Base-by-base conservation (phyloP, 2,797 vertebrate species). In the Channa striata region DNA sequence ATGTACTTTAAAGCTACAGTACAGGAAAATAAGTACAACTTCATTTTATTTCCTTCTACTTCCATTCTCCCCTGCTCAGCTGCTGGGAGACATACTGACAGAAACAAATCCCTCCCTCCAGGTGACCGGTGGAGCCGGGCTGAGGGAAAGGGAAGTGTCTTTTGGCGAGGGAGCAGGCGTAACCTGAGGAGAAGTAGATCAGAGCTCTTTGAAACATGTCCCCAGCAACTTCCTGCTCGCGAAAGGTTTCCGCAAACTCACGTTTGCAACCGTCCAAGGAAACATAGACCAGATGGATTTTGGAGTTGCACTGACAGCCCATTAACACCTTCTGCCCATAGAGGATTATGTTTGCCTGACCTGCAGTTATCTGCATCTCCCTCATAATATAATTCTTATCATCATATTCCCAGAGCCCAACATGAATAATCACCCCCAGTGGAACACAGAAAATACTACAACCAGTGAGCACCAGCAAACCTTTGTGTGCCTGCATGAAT, bases 21-120 rank as follows among this genome's bases (percentile, higher is more conserved):
- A n/a, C n/a, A n/a, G n/a, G n/a, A n/a, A n/a, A n/a, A n/a, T n/a
- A n/a, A n/a, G n/a, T n/a, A n/a, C n/a, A n/a, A n/a, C n/a, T n/a
- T n/a, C 13, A 7, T 48, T 2, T 21, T 6, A 23, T 13, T 23
- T 7, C 25, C 8, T 16, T 8, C 8, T 89, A 84, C 9, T 71
- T 75, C 73, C 71, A 81, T 7, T 68, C 34, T 1, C 72, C 66
- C 34, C 8, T 52, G 10, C 69, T 91, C 30, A 86, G 62, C 78
- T 81, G 81, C 50, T 84, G 59, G 16, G 74, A 82, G 34, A 93
- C 82, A 23, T 91, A 89, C 68, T 90, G 89, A 57, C 91, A 92
- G 72, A 93, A 93, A 49, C 86, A 92, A 25, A 89, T 60, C 0
- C 82, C 77, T 62, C 80, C 74, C 51, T 88, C 70, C 71, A 90